Evolutionary conservation across 2,797 vertebrate species (phyloP).

Genomic region (Acanthurus lineatus): DNA sequence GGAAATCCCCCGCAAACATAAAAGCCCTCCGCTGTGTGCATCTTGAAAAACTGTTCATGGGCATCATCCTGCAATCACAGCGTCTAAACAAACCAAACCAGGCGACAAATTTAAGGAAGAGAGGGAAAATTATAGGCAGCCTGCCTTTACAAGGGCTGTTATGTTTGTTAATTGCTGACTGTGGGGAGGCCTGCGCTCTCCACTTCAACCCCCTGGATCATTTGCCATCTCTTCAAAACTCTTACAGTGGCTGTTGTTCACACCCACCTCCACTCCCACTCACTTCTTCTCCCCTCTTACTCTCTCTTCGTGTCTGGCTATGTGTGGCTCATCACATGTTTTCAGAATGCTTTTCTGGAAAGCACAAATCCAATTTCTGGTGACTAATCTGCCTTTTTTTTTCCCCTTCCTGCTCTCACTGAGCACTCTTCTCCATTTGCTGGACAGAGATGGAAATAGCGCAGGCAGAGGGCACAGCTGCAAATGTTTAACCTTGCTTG

Average conservation of each 20-base stretch:
- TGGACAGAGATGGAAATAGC: conserved; percentile 45
- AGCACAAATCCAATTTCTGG: conserved; percentile 71
- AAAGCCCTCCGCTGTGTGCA: conserved; percentile 4
- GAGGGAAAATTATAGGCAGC: conserved; percentile 31
- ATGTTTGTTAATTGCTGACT: conserved; percentile 50
- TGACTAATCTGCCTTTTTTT: conserved; percentile 70
- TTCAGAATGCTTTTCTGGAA: conserved; percentile 52
- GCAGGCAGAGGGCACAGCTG: conserved; percentile 64
- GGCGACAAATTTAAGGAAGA: conserved; percentile 29
- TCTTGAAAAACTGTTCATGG: conserved; percentile 15
- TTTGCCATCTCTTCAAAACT: conserved; percentile 69
- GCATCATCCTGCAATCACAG: conserved; percentile 2
- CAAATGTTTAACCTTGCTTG: conserved; percentile 68
- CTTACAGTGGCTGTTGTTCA: conserved; percentile 57
- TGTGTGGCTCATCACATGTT: conserved; percentile 44
- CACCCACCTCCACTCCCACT: conserved; percentile 65
- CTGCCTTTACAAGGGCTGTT: conserved; percentile 32
- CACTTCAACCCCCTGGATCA: conserved; percentile 55
- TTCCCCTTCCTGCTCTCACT: conserved; percentile 42
- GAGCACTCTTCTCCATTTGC: conserved; percentile 56
- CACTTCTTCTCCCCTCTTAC: conserved; percentile 35
- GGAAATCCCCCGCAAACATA: conserved; percentile 9
- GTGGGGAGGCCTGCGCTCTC: conserved; percentile 45
- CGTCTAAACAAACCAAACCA: neutral
- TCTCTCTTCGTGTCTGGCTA: conserved; percentile 43